A percentile compares a stretch with the other conserved stretches of the same genome.
phyloP scores from a whole-genome alignment of 2,888 invertebrate species.

The Hypolimnas misippus region DNA sequence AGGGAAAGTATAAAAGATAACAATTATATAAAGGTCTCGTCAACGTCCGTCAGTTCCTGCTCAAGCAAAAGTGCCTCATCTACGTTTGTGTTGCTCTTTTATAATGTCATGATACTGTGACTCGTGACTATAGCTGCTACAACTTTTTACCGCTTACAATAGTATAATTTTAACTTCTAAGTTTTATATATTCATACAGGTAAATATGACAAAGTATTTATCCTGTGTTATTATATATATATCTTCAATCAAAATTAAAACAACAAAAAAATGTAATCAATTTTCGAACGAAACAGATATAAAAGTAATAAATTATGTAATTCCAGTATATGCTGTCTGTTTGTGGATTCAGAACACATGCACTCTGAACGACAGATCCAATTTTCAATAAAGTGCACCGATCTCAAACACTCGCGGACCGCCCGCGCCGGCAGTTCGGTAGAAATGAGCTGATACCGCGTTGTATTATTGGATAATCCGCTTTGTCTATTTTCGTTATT shows the following conservation, averaged over 20 bases:
- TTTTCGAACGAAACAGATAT: neutral
- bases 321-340: neutral
- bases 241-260: neutral
- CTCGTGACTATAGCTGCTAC: too few relatives aligned
- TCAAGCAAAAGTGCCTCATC: too few relatives aligned
- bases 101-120: too few relatives aligned
- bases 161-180: too few relatives aligned
- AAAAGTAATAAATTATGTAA: neutral
- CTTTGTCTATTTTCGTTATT: neutral
- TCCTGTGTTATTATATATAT: too few relatives aligned
- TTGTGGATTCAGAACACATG: neutral
- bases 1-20: too few relatives aligned
- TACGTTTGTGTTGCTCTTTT: too few relatives aligned
- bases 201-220: too few relatives aligned
- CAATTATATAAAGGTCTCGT: too few relatives aligned
- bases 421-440: neutral
- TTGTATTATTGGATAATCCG: neutral
- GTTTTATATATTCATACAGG: too few relatives aligned
- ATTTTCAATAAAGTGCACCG: constrained; percentile 8
- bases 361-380: constrained; percentile 1
- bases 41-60: too few relatives aligned
- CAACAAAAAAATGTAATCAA: neutral
- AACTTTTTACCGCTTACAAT: too few relatives aligned
- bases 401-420: constrained; percentile 1
- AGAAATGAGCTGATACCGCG: neutral